Base-by-base conservation (phyloP, 2,113 vertebrate species). In the Thamnophis sirtalis region DNA sequence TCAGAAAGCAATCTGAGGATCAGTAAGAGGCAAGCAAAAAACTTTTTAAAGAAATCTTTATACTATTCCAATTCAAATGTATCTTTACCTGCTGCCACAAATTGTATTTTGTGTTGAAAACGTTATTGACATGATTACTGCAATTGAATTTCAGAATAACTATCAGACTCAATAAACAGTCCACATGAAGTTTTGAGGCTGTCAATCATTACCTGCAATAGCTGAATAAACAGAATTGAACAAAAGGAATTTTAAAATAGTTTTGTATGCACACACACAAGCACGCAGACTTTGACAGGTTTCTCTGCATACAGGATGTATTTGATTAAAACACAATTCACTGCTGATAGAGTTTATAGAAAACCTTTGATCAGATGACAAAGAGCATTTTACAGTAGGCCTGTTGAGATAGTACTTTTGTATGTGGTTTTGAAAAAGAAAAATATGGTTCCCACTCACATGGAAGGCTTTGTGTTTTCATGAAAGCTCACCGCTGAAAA, bases 71-170 rank as follows among this genome's bases (percentile, higher is more conserved):
- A 1, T 51, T 94, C 92, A 91, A 85, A 84, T 0, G 86, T 87
- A 9, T 90, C 38, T 93, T 38, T 90, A 87, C 33, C 87, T 93
- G 48, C n/a, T 95, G 58, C 33, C 19, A 1, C 19, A 93, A 80
- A 0, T 43, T n/a, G 0, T 89, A 89, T 93, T 95, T 93, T 13
- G 51, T 55, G 89, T 73, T 22, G 21, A 90, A 92, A 0, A 0
- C 8, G 0, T 86, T 86, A 6, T 0, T 68, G 33, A 93, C 33
- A 89, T 51, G 73, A 87, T 58, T 93, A 91, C 15, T 9, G 50
- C 80, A 2, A 49, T 50, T 56, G 1, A 51, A 22, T 90, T 93
- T 33, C 17, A 80, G 73, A 38, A 38, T 38, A 80, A 21, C 73
- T 80, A 80, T 80, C 33, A 80, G 84, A 28, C 63, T 91, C 22